Conservation (phyloP, 2,113 vertebrate species). For the Pedionomus torquatus region DNA sequence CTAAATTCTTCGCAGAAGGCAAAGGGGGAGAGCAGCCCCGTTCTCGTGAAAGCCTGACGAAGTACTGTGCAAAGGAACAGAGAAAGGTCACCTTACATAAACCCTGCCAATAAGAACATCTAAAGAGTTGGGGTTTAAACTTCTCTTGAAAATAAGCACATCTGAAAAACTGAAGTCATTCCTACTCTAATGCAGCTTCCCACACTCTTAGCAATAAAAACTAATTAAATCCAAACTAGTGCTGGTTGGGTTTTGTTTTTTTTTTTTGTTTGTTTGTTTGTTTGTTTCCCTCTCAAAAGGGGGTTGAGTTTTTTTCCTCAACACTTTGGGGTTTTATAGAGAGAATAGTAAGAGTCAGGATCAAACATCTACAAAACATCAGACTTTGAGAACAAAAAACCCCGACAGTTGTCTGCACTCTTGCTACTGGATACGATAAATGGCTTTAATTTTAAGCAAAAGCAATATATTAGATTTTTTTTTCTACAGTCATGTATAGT, state of each 20-base stretch:
- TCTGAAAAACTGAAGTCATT: neutral
- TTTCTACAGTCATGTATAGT: neutral
- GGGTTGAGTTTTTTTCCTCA: fast-evolving
- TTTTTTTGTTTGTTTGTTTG: neutral
- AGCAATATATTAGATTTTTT: neutral
- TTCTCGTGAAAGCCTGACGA: constrained; percentile 87
- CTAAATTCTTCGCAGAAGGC: constrained; percentile 94
- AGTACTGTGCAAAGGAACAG: constrained; percentile 78
- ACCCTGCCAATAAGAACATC: neutral
- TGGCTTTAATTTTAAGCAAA: neutral
- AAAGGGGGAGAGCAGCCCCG: constrained; percentile 91
- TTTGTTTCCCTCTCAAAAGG: neutral
- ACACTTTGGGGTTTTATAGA: neutral
- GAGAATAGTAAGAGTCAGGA: neutral
- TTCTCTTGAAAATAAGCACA: neutral
- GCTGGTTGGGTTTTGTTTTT: neutral
- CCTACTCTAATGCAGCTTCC: neutral
- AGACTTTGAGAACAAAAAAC: neutral
- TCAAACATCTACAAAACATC: neutral
- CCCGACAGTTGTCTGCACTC: neutral
- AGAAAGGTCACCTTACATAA: neutral
- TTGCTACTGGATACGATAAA: neutral
- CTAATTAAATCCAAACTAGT: neutral
- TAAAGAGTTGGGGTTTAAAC: neutral
- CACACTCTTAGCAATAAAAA: neutral